Percentiles rank a stretch among this genome's conserved stretches.
phyloP scores from a whole-genome alignment of 1,140 invertebrate genomes.

The Drosophila lacertosa region DNA sequence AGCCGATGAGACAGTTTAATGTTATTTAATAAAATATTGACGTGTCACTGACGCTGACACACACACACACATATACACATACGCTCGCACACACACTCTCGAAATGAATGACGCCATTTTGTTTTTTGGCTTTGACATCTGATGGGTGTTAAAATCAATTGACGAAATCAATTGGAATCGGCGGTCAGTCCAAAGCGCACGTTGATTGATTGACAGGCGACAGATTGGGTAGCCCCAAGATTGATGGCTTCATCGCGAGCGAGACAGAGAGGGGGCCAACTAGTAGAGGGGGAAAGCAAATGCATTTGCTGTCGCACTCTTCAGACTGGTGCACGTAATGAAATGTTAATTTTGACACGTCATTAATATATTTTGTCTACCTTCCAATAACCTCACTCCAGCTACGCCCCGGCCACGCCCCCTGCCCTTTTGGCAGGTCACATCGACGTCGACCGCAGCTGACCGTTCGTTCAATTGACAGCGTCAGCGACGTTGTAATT shows the following conservation, averaged over 20 bases:
- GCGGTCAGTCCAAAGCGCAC: constrained; percentile 61
- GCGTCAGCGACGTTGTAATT: constrained; percentile 68
- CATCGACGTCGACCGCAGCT: constrained; percentile 14
- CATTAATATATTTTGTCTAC: constrained; percentile 83
- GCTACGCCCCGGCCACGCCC: background rate
- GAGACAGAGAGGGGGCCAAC: background rate
- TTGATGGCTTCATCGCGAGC: constrained; percentile 54
- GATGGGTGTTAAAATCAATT: constrained; percentile 84
- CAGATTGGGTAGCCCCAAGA: constrained; percentile 70
- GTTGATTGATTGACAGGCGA: constrained; percentile 81
- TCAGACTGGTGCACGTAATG: constrained; percentile 63
- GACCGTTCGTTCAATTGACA: constrained; percentile 61
- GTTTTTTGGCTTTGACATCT: constrained; percentile 73
- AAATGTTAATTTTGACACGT: constrained; percentile 84
- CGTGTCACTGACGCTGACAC: constrained; percentile 76
- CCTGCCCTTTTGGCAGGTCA: background rate
- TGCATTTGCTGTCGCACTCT: constrained; percentile 46
- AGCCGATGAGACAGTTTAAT: constrained; percentile 84
- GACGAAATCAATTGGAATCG: constrained; percentile 84
- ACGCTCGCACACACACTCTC: constrained; percentile 29
- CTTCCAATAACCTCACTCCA: constrained; percentile 19
- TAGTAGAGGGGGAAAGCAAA: constrained; percentile 1
- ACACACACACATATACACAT: constrained; percentile 47
- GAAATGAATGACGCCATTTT: constrained; percentile 68
- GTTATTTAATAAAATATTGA: constrained; percentile 84